Base-by-base conservation (phyloP, 2,888 invertebrate genomes). In the Gymnocheta viridis region DNA sequence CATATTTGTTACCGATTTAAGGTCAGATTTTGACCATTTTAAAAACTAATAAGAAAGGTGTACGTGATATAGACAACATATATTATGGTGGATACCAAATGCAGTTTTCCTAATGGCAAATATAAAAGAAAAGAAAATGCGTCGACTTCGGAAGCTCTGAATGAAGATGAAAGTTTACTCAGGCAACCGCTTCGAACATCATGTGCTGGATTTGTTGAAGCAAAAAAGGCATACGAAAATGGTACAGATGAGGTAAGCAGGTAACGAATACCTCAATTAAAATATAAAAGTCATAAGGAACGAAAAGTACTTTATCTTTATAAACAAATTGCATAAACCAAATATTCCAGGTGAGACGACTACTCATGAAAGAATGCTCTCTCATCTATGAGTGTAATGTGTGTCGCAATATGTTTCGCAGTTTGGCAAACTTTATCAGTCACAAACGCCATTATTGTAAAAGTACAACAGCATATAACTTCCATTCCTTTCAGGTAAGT, bases 361-460 rank as follows among this genome's bases (percentile, higher is more conserved):
- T 97, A 70, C 93, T 98, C 41, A 93, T 95, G 38, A 94, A 95
- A 89, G 98, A 98, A 93, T 98, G 98, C 93, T 96, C 97, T 91
- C 92, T 98, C 79, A 94, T 98, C 88, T 96, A 96, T 92, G 98
- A 98, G 92, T 98, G 98, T 92, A 95, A 95, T 91, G 94, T 96
- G 22, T 98, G 98, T 89, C 94, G 96, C 41, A 96, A 95, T 89
- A 93, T 98, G 88, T 98, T 97, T 91, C 94, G 98, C 87, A 96
- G 96, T 90, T 92, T 98, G 85, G 95, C 96, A 17, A 98, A 98
- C 92, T 97, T 98, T 89, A 94, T 98, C 87, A 95, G 96, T 41
- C 98, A 98, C 91, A 98, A 98, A 92, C 93, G 97, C 81, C 94
- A 95, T 47, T 98, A 96, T 90, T 98, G 98, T 89, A 93, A 92